Conservation (phyloP, 2,797 vertebrate genomes). For the Synaphobranchus kaupii region DNA sequence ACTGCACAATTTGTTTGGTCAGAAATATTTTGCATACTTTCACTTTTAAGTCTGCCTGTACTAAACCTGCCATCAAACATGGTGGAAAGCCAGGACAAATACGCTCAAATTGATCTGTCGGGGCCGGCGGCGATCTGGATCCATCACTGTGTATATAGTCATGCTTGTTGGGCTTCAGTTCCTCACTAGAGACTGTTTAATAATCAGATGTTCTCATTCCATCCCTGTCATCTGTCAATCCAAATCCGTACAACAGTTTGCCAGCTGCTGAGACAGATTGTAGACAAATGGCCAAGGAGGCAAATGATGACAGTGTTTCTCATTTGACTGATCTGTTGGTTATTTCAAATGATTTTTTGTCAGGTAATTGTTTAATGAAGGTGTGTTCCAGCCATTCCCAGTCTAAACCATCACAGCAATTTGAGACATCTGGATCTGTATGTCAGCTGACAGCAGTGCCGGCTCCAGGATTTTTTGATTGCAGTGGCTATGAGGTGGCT, state of each 20-base stretch:
- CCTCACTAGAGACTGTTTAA: slow-evolving; percentile 1
- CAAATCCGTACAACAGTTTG: slow-evolving; percentile 27
- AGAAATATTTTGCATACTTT: no score
- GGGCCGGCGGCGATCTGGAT: background rate
- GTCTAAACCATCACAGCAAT: background rate
- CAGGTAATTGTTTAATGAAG: slow-evolving; percentile 35
- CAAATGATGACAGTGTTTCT: slow-evolving; percentile 36
- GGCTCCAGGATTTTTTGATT: no score
- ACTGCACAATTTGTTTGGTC: no score
- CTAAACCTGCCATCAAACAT: background rate
- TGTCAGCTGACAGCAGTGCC: background rate
- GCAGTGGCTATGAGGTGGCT: no score
- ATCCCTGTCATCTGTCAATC: slow-evolving; percentile 40
- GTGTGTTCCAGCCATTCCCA: background rate
- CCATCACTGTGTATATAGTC: background rate
- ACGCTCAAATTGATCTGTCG: background rate
- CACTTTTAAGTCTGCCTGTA: background rate
- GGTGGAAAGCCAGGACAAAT: background rate
- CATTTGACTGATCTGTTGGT: slow-evolving; percentile 46
- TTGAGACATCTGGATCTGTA: background rate
- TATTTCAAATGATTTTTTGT: slow-evolving; percentile 44
- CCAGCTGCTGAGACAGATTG: slow-evolving; percentile 48
- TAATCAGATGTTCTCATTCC: slow-evolving; percentile 12
- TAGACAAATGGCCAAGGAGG: slow-evolving; percentile 35
- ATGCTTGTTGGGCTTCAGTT: background rate